Evolutionary conservation across 2,888 invertebrate genomes (phyloP).

Genomic region (Athalia rosae): DNA sequence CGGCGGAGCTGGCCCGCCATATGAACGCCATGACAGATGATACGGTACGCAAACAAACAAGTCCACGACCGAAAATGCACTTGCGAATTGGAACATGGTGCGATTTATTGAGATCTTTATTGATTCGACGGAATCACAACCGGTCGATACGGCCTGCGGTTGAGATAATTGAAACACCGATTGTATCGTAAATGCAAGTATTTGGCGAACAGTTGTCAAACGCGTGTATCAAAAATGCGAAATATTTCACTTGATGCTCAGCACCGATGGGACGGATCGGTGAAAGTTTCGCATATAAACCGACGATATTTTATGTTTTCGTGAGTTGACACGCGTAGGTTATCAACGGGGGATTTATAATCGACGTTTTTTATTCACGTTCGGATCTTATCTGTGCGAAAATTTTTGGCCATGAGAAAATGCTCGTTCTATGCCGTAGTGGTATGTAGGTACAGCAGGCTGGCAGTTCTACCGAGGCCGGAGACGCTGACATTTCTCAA

Average conservation of each 20-base stretch:
- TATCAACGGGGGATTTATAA: not conserved
- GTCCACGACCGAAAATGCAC: slow-evolving; percentile 47
- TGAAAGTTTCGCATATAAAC: slow-evolving; percentile 14
- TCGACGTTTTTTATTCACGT: not conserved
- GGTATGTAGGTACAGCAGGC: slow-evolving; percentile 54
- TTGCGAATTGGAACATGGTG: slow-evolving; percentile 56
- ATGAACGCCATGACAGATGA: slow-evolving; percentile 70
- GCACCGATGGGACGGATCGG: not conserved
- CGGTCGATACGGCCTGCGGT: too few species aligned
- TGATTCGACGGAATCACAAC: not conserved
- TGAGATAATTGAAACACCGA: not conserved
- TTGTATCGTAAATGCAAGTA: not conserved
- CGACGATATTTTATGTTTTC: not conserved
- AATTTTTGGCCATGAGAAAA: slow-evolving; percentile 28
- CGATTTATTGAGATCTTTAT: not conserved
- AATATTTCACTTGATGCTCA: slow-evolving; percentile 19
- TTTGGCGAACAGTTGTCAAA: slow-evolving; percentile 24
- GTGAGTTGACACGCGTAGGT: slow-evolving; percentile 8
- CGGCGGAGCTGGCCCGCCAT: slow-evolving; percentile 49
- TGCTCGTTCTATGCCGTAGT: slow-evolving; percentile 46
- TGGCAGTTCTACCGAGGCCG: slow-evolving; percentile 52
- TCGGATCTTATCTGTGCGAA: slow-evolving; percentile 13
- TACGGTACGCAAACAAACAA: slow-evolving; percentile 66
- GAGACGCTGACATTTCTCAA: slow-evolving; percentile 60
- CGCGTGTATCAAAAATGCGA: slow-evolving; percentile 39